Evolutionary conservation across 2,797 vertebrate genomes (phyloP).

Genomic region (Distichodus sexfasciatus): DNA sequence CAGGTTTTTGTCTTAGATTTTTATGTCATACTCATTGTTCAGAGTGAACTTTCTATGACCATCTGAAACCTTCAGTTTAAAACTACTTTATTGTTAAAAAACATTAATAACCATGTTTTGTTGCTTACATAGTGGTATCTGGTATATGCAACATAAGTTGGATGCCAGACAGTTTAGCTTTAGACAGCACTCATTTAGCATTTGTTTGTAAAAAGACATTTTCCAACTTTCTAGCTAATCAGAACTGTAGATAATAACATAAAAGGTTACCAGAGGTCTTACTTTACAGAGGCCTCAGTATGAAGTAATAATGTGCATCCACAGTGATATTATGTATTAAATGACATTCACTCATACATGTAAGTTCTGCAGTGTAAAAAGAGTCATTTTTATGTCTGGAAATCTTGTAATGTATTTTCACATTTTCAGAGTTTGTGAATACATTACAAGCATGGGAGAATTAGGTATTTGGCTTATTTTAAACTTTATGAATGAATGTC

Average conservation of each 20-base stretch:
- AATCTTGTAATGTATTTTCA: slow-evolving; percentile 6
- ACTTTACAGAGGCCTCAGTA: background rate
- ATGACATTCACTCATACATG: slow-evolving; percentile 3
- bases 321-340: background rate
- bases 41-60: no score
- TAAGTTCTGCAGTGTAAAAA: slow-evolving; percentile 27
- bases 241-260: background rate
- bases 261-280: background rate
- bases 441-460: no score
- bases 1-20: background rate
- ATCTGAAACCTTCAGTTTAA: no score
- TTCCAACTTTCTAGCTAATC: background rate
- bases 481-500: no score
- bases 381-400: slow-evolving; percentile 22
- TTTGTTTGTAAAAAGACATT: background rate
- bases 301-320: background rate
- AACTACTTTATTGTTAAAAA: no score
- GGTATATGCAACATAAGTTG: slow-evolving; percentile 5
- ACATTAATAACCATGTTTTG: background rate
- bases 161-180: slow-evolving; percentile 7
- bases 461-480: no score
- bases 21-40: background rate
- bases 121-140: background rate
- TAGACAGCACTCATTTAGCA: background rate
- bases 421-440: slow-evolving; percentile 20